Evolutionary conservation across 2,113 vertebrate species (phyloP).

Genomic region (Entomyzon cyanotis): DNA sequence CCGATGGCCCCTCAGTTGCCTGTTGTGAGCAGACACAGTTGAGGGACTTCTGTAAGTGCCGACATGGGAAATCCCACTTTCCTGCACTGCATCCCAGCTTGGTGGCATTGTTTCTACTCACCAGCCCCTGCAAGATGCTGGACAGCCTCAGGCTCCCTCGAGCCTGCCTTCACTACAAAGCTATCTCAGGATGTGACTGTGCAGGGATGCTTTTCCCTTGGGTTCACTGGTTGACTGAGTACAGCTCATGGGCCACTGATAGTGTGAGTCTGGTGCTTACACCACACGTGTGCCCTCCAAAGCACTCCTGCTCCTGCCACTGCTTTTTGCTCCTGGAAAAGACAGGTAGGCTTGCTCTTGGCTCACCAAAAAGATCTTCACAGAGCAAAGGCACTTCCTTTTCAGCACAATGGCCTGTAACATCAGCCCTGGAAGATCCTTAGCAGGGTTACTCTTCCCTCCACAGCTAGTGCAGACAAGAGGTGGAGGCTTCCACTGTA

Average conservation of each 20-base stretch:
- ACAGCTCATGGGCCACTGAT: background rate
- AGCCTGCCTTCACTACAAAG: background rate
- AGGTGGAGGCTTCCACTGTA: background rate
- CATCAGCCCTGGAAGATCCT: background rate
- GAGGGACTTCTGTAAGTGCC: background rate
- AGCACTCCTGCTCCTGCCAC: background rate
- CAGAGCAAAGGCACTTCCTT: background rate
- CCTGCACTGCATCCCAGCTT: background rate
- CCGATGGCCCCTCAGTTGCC: background rate
- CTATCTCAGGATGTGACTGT: background rate
- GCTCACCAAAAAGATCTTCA: background rate
- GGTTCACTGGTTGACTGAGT: background rate
- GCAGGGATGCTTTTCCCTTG: background rate
- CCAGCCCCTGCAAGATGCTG: background rate
- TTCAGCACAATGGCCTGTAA: background rate
- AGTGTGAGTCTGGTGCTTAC: background rate
- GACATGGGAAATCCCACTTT: constrained; percentile 31
- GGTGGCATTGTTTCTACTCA: background rate
- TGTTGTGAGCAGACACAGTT: background rate
- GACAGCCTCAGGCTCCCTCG: background rate
- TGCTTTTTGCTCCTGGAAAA: background rate
- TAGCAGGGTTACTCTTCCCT: background rate
- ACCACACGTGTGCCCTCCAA: accelerated
- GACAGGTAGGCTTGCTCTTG: background rate
- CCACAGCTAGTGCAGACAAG: background rate